Evolutionary conservation across 2,797 vertebrate species (phyloP).

Genomic region (Lacerta bilineata): DNA sequence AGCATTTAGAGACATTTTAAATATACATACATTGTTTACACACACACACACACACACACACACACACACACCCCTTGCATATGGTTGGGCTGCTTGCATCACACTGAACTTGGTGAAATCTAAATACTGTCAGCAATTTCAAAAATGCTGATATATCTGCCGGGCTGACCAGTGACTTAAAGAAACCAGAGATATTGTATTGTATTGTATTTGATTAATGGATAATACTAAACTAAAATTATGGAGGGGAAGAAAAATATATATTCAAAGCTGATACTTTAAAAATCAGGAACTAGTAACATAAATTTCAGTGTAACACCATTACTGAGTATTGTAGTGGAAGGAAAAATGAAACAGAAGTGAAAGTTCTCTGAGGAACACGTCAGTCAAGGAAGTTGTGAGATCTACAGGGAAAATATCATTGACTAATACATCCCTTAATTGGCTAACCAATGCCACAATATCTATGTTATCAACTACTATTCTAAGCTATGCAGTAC

Average conservation of each 20-base stretch:
- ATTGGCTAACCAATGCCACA: no score
- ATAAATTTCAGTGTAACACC: not conserved
- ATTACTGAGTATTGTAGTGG: not conserved
- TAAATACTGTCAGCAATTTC: not conserved
- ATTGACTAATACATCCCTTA: no score
- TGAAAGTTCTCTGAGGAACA: not conserved
- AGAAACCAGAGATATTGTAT: not conserved
- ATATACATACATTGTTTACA: not conserved
- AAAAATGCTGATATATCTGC: not conserved
- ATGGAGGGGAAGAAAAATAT: no score
- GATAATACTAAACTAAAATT: not conserved
- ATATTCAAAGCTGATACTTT: no score
- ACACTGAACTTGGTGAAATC: not conserved
- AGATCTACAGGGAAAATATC: not conserved
- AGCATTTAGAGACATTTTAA: constrained; percentile 1
- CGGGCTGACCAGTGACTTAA: not conserved
- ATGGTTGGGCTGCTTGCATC: not conserved
- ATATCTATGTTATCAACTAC: no score
- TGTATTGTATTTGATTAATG: not conserved
- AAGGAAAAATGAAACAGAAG: not conserved
- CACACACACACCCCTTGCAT: not conserved
- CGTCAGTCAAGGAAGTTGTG: not conserved
- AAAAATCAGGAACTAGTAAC: not conserved
- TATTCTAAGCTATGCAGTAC: not conserved
- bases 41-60: no score